Base-by-base conservation (phyloP, 2,797 vertebrate genomes). In the Labroides dimidiatus region DNA sequence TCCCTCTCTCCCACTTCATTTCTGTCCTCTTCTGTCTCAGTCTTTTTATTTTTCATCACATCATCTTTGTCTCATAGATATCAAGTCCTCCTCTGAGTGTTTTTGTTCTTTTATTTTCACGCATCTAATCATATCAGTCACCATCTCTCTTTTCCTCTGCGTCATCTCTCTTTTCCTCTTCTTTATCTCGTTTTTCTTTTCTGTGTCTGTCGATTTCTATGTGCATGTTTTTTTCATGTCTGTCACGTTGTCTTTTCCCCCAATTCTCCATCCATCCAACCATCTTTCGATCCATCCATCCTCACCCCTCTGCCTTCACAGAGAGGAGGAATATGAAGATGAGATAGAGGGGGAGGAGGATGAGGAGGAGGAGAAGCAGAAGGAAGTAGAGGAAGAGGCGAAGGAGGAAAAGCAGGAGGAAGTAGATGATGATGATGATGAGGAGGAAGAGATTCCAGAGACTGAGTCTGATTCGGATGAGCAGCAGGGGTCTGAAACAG, bases 391-490 rank as follows among this genome's bases (percentile, higher is more conserved):
- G 72, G 84, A 64, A 53, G 90, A 92, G 84, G 92, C 93, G 85
- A 90, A 90, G 74, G 79, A 64, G 88, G 84, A 92, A 84, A 86
- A 81, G 75, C 84, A 64, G 53, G 37, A 69, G 55, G 78, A 82
- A 41, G 87, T 89, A 42, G 48, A 80, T 10, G 83, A 88, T 42
- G 87, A 92, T 19, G 91, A 88, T 33, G 48, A 80, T 10, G 83
- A 89, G 48, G 87, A 92, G 20, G 91, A 88, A 33, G 86, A 91
- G 58, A 67, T 82, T 87, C 85, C 90, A 24, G 68, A 90, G 78
- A 93, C 93, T 69, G 91, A 93, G 80, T 92, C 92, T 66, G 89
- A 90, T 55, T 92, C 89, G 8, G 93, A 93, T 90, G 91, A 91
- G 81, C 78, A 86, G 70, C 86, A 85, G 76, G 91, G 77, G 81